Base-by-base conservation (phyloP, 2,797 vertebrate genomes). In the Myripristis jacobus region DNA sequence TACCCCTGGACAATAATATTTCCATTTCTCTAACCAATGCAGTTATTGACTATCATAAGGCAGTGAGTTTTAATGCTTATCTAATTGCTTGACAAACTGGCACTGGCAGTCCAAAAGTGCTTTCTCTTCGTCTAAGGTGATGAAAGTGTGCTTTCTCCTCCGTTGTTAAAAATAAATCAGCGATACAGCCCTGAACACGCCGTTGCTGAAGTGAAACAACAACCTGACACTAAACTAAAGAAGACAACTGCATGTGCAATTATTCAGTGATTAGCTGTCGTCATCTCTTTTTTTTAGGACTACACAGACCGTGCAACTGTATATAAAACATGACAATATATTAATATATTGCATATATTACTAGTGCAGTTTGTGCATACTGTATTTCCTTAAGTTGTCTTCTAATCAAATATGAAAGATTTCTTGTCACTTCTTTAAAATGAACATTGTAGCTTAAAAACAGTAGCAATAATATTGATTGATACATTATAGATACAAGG, bases 361-460 rank as follows among this genome's bases (percentile, higher is more conserved):
- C 56, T 44, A 2, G 36, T 46, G 46, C n/a, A n/a, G n/a, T 69
- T 64, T 75, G 9, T 53, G 68, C 44, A 80, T 7, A 27, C 2
- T 11, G 8, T 51, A 58, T 70, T 66, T 58, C 31, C 36, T 61
- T 1, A 66, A 55, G 0, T 44, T 19, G 3, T 6, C 0, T 8
- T 55, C 16, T 25, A 54, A 58, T 68, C 60, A 47, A 76, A 51
- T 47, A 1, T 29, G 21, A 44, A 52, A 47, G 44, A 59, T 48
- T 67, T 53, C 60, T 70, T 51, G 18, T 63, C 9, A 66, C n/a
- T 19, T 74, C 10, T 62, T 46, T 52, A 11, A 52, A 67, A 36
- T 44, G 6, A 3, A 16, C 29, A 60, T 64, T 56, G 71, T 70
- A 80, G 77, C 31, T 82, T 67, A 66, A 41, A 66, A 64, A 41